Evolutionary conservation across 2,113 vertebrate genomes (phyloP), one percentile per base, ranked within the genome.

Genomic region (Eira barbara): DNA sequence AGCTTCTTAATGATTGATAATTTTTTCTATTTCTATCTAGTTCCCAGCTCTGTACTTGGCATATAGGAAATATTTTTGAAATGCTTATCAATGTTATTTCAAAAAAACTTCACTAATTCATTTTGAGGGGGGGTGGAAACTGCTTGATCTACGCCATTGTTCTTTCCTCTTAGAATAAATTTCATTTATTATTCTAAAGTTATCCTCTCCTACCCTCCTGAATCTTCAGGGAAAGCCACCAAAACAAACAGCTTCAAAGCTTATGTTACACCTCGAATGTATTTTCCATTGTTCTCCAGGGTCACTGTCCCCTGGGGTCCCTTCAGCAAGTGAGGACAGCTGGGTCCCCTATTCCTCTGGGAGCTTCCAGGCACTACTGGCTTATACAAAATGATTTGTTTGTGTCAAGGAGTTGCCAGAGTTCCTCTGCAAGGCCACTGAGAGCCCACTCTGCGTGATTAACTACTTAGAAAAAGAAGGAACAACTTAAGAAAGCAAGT

Each of bases 161-260:
- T 92, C 61, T 59, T 92, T 6, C 27, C 81, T 27, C 85, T 92
- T 80, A 89, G 31, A 84, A 94, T 63, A 31, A 95, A 71, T 25
- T 85, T 21, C 21, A 42, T 71, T 88, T 59, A 25, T 73, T 73
- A 39, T 71, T 73, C 57, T 78, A 57, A 69, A 92, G 69, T 61
- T n/a, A 14, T 57, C 11, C n/a, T 82, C 59, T 95, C 27, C 45
- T 85, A 94, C 52, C 36, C 49, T 95, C 14, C 52, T 61, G n/a
- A 17, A 80, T 45, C 65, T 92, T 80, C 91, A 42, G 45, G n/a
- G 29, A 83, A 89, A 89, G 29, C 89, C 63, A 94, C 29, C 61
- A 76, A 39, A 95, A 59, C 20, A 89, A 94, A 97, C n/a, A 93
- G 65, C 78, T 81, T 13, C 39, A 73, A 97, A 94, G 96, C 81